Percentiles rank a stretch among this genome's conserved stretches.
These are phyloP conservation scores for Thymelicus acteon DNA, from an alignment of 2,888 invertebrate species.

Conservation along the genomic window DNA sequence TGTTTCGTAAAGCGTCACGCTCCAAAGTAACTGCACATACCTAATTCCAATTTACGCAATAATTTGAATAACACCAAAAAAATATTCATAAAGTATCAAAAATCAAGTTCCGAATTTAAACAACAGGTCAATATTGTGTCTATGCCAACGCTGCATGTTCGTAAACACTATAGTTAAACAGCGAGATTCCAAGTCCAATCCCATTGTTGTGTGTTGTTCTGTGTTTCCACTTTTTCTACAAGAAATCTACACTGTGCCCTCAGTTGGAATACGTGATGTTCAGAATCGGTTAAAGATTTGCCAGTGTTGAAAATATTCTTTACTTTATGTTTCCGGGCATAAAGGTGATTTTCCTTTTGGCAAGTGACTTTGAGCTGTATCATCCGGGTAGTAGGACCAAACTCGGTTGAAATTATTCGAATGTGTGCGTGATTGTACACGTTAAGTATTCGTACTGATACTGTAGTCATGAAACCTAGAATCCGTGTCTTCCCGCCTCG, in stretches of 20 bases:
- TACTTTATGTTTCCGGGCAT: background rate
- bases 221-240: conserved; percentile 12
- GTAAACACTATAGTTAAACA: conserved; percentile 40
- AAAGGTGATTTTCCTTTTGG: conserved; percentile 16
- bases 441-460: conserved; percentile 25
- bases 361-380: background rate
- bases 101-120: conserved; percentile 38
- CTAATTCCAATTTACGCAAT: too few species aligned
- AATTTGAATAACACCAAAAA: background rate
- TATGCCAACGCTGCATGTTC: conserved; percentile 53
- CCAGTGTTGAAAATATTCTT: conserved; percentile 8
- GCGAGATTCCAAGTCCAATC: conserved; percentile 4
- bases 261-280: conserved; percentile 20
- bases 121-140: conserved; percentile 57
- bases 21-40: too few species aligned
- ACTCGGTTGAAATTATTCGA: conserved; percentile 36
- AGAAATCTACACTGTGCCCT: conserved; percentile 27
- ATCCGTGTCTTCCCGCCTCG: conserved; percentile 17
- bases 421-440: conserved; percentile 35
- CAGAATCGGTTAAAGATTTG: conserved; percentile 16
- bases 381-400: conserved; percentile 9
- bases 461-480: conserved; percentile 20
- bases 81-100: conserved; percentile 48
- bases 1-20: too few species aligned
- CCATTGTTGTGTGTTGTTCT: conserved; percentile 9